These are phyloP conservation scores for Hyppa rectilinea DNA, from an alignment of 2,888 invertebrate species.

Conservation along the genomic window DNA sequence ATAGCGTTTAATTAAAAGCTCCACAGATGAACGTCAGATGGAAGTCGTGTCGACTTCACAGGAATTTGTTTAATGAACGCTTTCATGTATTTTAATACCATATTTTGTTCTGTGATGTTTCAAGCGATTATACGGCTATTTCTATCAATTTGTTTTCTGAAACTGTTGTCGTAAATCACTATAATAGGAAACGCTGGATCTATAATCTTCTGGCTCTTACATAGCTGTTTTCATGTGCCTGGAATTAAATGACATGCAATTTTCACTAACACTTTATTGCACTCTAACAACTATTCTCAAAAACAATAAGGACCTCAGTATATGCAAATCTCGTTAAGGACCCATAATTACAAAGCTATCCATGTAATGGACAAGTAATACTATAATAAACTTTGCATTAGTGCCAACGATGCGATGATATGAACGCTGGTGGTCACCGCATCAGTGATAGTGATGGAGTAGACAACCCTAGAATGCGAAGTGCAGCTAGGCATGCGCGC, in stretches of 20 bases:
- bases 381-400: conserved; percentile 40
- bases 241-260: conserved; percentile 39
- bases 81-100: conserved; percentile 46
- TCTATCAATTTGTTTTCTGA: conserved; percentile 55
- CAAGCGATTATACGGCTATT: conserved; percentile 40
- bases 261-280: conserved; percentile 51
- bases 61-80: conserved; percentile 55
- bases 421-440: conserved; percentile 47
- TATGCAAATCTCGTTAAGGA: conserved; percentile 41
- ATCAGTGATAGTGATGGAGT: conserved; percentile 27
- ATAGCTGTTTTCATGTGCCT: conserved; percentile 26
- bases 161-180: conserved; percentile 46
- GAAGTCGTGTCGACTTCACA: conserved; percentile 52
- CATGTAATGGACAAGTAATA: conserved; percentile 21
- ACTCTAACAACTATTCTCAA: conserved; percentile 40
- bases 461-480: conserved; percentile 52
- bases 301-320: conserved; percentile 35
- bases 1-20: conserved; percentile 87
- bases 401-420: conserved; percentile 35
- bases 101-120: conserved; percentile 50
- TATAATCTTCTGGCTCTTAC: conserved; percentile 18
- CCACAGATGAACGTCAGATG: conserved; percentile 74
- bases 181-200: conserved; percentile 26
- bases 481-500: conserved; percentile 34
- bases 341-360: conserved; percentile 10